Base-by-base conservation (phyloP, 1,140 invertebrate genomes). In the Nasonia longicornis region DNA sequence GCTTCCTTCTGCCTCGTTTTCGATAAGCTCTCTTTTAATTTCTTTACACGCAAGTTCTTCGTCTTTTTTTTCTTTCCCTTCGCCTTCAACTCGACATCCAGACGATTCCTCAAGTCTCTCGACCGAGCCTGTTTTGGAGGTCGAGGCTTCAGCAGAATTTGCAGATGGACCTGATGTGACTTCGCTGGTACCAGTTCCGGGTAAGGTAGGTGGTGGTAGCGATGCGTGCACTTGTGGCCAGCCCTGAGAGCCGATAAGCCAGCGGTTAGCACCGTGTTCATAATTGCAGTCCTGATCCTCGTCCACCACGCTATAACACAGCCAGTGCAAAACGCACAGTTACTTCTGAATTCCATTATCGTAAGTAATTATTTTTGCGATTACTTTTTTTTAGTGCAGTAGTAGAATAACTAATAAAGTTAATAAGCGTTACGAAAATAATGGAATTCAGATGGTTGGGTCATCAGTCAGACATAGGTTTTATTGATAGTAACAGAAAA, bases 221-320 rank as follows among this genome's bases (percentile, higher is more conserved):
- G 84, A 83, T 84, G 85, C 83, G 84, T 83, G 85, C 73, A 86
- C 82, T 48, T 31, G 38, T 63, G 35, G 84, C 82, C 72, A 87
- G 82, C 83, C 87, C 87, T 90, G 89, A 29, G 89, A 87, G 83
- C 88, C 88, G 83, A 90, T 80, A 83, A 90, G 79, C 89, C 89
- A 90, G 85, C 88, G 86, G 84, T 89, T 90, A 86, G 88, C 86
- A 69, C 84, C 85, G 81, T 85, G 85, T 80, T 89, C 87, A 82
- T 11, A 29, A 35, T 22, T 22, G 29, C 29, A 67, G 4, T 83
- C 88, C 70, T 87, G 85, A 86, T 87, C 86, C 85, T 89, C 88
- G 31, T 82, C 81, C 83, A 85, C 78, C 83, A 85, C 85, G 76
- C 89, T 90, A 86, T 84, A 87, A 87, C 84, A 88, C 84, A 87